Conservation (phyloP, 2,888 invertebrate species). For the Galeopsomyia nigrocyanea region DNA sequence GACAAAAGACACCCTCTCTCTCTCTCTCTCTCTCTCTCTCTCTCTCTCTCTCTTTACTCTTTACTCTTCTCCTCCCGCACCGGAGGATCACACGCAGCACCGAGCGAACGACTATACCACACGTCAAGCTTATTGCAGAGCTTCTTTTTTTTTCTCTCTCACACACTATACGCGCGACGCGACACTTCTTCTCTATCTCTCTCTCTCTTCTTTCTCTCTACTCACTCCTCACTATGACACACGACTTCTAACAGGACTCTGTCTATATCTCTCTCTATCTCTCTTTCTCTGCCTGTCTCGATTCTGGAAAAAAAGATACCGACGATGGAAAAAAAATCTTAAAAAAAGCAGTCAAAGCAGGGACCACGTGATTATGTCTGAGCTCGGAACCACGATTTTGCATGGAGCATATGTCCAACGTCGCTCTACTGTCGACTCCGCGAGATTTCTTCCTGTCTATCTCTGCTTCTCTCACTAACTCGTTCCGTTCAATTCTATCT, state of each 20-base stretch:
- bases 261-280: constrained; percentile 41
- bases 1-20: not conserved
- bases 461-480: not conserved
- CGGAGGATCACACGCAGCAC: no score
- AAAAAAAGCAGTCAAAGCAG: constrained; percentile 68
- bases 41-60: constrained; percentile 32
- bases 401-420: constrained; percentile 78
- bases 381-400: constrained; percentile 83
- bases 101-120: constrained; percentile 24
- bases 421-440: constrained; percentile 72
- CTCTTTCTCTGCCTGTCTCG: constrained; percentile 13
- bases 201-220: constrained; percentile 3
- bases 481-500: not conserved
- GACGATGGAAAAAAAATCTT: constrained; percentile 38
- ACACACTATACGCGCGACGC: constrained; percentile 8
- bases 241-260: constrained; percentile 35
- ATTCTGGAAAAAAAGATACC: constrained; percentile 30
- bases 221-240: constrained; percentile 14
- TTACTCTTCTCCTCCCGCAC: constrained; percentile 5
- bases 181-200: constrained; percentile 1
- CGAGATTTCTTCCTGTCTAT: constrained; percentile 40
- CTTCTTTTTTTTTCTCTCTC: not conserved
- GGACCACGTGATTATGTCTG: constrained; percentile 80
- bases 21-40: constrained; percentile 16
- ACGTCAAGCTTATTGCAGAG: constrained; percentile 14